Percentiles rank a stretch among this genome's conserved stretches.
Conservation (phyloP, 2,888 invertebrate genomes). For the Drosophila quasianomalipes region DNA sequence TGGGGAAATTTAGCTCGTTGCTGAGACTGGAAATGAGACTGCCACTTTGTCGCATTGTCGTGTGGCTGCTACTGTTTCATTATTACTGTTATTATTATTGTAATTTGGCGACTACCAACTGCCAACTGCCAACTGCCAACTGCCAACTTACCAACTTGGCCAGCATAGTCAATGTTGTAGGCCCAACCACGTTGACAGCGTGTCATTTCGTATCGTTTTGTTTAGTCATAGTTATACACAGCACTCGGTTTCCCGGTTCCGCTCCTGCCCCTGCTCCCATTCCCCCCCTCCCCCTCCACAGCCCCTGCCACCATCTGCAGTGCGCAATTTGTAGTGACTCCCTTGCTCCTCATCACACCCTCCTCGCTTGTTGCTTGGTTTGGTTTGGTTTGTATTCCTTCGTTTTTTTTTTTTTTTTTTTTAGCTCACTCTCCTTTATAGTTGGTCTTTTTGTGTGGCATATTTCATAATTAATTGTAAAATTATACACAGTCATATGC, state of each 20-base stretch:
- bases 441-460: constrained; percentile 49
- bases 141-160: constrained; percentile 23
- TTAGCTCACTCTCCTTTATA: constrained; percentile 18
- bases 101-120: constrained; percentile 67
- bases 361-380: constrained; percentile 15
- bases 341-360: background rate
- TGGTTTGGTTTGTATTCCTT: constrained; percentile 29
- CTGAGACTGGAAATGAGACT: constrained; percentile 45
- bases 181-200: constrained; percentile 74
- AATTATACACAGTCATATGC: constrained; percentile 76
- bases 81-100: constrained; percentile 74
- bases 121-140: constrained; percentile 36
- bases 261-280: background rate
- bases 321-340: constrained; percentile 46
- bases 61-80: constrained; percentile 72
- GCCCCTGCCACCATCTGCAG: constrained; percentile 20
- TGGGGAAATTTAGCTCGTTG: background rate
- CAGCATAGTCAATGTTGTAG: constrained; percentile 16
- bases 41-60: constrained; percentile 82
- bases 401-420: background rate
- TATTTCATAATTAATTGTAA: constrained; percentile 80
- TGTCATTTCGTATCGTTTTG: constrained; percentile 78
- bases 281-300: background rate
- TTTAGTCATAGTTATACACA: constrained; percentile 72
- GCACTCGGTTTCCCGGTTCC: constrained; percentile 10